Evolutionary conservation across 35 echinoderm and acorn worm genomes (phyloP), one percentile per base, ranked within the genome.

Genomic region (Apostichopus californicus): DNA sequence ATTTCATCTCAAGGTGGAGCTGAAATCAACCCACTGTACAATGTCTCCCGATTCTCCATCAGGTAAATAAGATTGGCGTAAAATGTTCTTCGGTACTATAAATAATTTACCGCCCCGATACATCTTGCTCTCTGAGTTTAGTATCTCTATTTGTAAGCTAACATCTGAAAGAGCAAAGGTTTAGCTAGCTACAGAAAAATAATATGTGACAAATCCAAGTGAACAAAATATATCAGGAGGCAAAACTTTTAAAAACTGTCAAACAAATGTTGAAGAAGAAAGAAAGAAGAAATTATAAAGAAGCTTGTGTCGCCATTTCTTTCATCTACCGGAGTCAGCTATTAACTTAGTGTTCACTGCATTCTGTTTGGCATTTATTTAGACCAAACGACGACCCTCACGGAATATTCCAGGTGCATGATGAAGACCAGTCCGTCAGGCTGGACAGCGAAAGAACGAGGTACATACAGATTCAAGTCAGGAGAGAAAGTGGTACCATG

Each of bases 311-410:
- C 34, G 3, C 3, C 3, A 3, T 46, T 46, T 46, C 2, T 46
- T 46, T 3, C 3, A 3, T 46, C 3, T 46, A 46, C 3, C 34
- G 1, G 34, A 46, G 34, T 46, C 3, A 46, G 0, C 34, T 46
- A 46, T 46, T 46, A 46, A 46, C 2, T 46, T 46, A 4, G 34
- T 46, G 34, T 46, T 46, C 34, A 46, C 34, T 46, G 34, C 34
- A 46, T 56, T 92, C 53, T 14, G 24, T 82, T 23, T 89, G 52
- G 86, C 86, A 9, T 80, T 85, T 26, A 17, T 46, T 11, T 34
- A 98, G 97, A 87, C 92, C 97, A 26, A 98, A 96, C 78, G 97
- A 98, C 86, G 95, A 98, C 61, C 97, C 97, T 61, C 97, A 98
- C 87, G 97, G 97, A 64, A 84, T 98, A 60, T 98, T 98, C 93